phyloP scores from a whole-genome alignment of 2,888 invertebrate genomes.

The Acronicta leporina region DNA sequence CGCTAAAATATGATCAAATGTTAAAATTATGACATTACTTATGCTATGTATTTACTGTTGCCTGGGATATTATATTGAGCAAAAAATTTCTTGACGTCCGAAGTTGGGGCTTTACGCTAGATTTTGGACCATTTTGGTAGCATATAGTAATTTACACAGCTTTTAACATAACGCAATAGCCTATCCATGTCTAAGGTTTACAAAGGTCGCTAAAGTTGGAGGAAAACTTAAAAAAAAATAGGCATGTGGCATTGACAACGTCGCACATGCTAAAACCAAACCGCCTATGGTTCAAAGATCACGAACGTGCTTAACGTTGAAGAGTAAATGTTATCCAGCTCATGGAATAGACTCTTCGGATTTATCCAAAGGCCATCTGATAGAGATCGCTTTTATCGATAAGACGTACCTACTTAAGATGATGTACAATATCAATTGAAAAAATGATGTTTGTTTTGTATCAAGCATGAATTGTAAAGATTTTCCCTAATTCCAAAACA shows the following conservation, averaged over 20 bases:
- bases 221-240: background rate
- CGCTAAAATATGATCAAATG: constrained; percentile 64
- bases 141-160: no score
- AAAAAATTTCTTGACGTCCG: no score
- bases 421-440: no score
- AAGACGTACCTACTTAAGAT: no score
- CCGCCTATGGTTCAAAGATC: constrained; percentile 24
- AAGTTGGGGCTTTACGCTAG: no score
- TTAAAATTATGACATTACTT: constrained; percentile 2
- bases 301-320: constrained; percentile 21
- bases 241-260: constrained; percentile 3
- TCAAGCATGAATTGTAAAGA: background rate
- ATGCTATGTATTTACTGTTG: background rate
- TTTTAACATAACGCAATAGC: no score
- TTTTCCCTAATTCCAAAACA: background rate
- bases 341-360: background rate
- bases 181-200: no score
- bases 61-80: no score
- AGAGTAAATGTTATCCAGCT: constrained; percentile 3
- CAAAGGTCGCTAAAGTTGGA: no score
- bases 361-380: no score
- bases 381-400: no score
- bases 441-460: background rate
- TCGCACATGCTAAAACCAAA: background rate
- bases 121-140: no score